Evolutionary conservation across 1,140 invertebrate species (phyloP).

Genomic region (Brevipalpus yothersi): DNA sequence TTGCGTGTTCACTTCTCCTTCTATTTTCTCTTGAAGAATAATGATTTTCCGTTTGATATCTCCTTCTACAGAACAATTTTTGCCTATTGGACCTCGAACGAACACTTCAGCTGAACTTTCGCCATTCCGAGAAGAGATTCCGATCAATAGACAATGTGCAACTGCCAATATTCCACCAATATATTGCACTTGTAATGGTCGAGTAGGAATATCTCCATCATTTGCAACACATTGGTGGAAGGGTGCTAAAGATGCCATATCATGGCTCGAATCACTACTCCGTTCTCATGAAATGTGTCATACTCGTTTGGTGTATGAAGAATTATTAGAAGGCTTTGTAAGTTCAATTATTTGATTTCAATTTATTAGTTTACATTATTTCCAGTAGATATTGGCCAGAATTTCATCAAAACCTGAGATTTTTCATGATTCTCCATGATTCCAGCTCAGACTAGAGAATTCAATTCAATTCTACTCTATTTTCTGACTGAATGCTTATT

Average conservation of each 20-base stretch:
- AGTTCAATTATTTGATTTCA: neutral
- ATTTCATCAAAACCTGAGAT: neutral
- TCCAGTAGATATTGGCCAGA: neutral
- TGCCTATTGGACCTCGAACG: neutral
- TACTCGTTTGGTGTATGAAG: neutral
- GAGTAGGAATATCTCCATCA: neutral
- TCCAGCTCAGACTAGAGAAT: neutral
- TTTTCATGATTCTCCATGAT: neutral
- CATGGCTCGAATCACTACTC: neutral
- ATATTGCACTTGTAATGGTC: conserved; percentile 6
- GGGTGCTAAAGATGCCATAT: neutral
- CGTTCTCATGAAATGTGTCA: neutral
- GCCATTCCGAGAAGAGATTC: conserved; percentile 4
- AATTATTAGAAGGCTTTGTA: neutral
- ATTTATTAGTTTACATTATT: neutral
- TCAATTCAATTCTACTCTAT: neutral
- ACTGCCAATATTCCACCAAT: conserved; percentile 1
- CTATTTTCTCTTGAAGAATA: too few species aligned
- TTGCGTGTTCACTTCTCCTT: too few species aligned
- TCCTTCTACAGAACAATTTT: neutral
- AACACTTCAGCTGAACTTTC: neutral
- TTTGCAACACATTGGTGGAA: neutral
- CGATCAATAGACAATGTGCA: conserved; percentile 1
- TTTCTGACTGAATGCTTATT: neutral
- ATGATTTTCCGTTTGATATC: neutral